Evolutionary conservation across 2,888 invertebrate species (phyloP).

Genomic region (Mylabris sibirica): DNA sequence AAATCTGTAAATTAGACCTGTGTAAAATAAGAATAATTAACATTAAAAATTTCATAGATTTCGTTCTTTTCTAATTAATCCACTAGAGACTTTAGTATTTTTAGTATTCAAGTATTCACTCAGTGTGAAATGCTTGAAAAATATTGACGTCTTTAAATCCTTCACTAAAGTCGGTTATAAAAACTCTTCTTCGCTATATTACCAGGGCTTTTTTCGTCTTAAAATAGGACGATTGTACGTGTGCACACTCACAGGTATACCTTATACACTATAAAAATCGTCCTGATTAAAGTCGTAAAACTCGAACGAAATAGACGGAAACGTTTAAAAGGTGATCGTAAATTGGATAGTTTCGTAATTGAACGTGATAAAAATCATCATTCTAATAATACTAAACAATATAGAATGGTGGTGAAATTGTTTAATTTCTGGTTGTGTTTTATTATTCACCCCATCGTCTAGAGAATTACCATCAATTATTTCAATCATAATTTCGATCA

Average conservation of each 20-base stretch:
- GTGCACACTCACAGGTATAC: slow-evolving; percentile 18
- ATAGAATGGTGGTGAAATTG: not conserved
- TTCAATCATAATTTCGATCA: too few relatives aligned
- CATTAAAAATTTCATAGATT: not conserved
- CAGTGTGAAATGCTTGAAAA: not conserved
- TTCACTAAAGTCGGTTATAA: not conserved
- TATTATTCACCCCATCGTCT: not conserved
- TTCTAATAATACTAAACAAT: not conserved
- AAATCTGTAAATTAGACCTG: too few relatives aligned
- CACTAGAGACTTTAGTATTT: not conserved
- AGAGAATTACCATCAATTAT: too few relatives aligned
- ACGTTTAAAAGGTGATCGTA: slow-evolving; percentile 6
- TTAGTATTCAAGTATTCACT: not conserved
- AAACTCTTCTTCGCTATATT: not conserved
- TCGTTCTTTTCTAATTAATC: not conserved
- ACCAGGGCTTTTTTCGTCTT: not conserved
- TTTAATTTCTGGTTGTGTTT: not conserved
- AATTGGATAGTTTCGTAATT: slow-evolving; percentile 29
- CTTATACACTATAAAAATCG: slow-evolving; percentile 27
- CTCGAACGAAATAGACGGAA: slow-evolving; percentile 17
- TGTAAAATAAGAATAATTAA: too few relatives aligned
- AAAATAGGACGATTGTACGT: slow-evolving; percentile 27
- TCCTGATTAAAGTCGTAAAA: slow-evolving; percentile 33
- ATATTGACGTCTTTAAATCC: not conserved
- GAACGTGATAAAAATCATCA: slow-evolving; percentile 12